Percentiles rank a stretch among this genome's conserved stretches.
These are phyloP conservation scores for Zelostemma sp. DNA, from an alignment of 1,140 invertebrate genomes.

Conservation along the genomic window DNA sequence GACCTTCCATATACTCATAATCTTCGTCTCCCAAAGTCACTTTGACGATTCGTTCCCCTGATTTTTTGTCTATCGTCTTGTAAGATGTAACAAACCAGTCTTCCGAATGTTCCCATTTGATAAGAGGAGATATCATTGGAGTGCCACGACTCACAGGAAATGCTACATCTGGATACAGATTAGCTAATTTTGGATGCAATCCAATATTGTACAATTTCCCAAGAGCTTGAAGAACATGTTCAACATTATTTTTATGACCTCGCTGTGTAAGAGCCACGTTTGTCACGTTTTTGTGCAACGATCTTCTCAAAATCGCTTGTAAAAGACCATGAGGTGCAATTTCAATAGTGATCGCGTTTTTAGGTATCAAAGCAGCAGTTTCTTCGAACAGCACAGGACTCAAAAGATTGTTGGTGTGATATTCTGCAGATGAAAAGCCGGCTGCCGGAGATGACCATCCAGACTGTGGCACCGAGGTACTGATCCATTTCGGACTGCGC, in stretches of 20 bases:
- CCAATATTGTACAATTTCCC: slow-evolving; percentile 79
- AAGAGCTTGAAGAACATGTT: slow-evolving; percentile 80
- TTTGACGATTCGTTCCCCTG: slow-evolving; percentile 74
- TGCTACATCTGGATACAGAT: slow-evolving; percentile 74
- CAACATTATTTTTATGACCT: slow-evolving; percentile 78
- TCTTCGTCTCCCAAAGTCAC: slow-evolving; percentile 77
- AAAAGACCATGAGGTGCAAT: slow-evolving; percentile 87
- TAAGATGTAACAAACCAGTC: slow-evolving; percentile 78
- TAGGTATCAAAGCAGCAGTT: slow-evolving; percentile 80
- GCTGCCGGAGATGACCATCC: slow-evolving; percentile 81
- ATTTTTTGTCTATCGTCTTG: slow-evolving; percentile 74
- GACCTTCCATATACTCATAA: slow-evolving; percentile 82
- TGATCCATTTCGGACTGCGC: slow-evolving; percentile 86
- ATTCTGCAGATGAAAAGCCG: slow-evolving; percentile 85
- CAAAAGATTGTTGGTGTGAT: slow-evolving; percentile 93
- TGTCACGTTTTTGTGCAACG: slow-evolving; percentile 71
- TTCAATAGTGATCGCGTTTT: slow-evolving; percentile 84
- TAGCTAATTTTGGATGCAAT: slow-evolving; percentile 72
- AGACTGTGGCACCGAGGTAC: slow-evolving; percentile 83
- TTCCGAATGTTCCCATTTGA: slow-evolving; percentile 92
- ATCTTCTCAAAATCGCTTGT: slow-evolving; percentile 76
- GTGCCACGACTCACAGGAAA: slow-evolving; percentile 82
- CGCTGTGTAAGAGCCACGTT: slow-evolving; percentile 87
- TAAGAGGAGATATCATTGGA: slow-evolving; percentile 77
- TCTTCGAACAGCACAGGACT: slow-evolving; percentile 90